Conservation (phyloP, 1,140 invertebrate genomes). For the Penaeus vannamei region DNA sequence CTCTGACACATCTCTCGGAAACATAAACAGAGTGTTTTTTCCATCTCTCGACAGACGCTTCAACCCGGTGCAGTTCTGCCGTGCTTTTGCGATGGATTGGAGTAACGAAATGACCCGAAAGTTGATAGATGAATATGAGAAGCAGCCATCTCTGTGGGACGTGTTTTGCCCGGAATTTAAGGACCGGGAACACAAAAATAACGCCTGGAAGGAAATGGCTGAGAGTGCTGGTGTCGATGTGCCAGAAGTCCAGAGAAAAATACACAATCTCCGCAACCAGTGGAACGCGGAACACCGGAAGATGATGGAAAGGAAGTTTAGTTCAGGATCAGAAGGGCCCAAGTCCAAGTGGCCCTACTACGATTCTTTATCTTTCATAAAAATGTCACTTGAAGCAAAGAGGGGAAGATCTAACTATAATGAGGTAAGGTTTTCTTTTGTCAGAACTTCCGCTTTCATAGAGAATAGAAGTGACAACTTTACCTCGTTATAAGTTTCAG, state of each 20-base stretch:
- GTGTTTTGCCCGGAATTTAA: constrained; percentile 2
- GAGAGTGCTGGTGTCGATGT: too few species aligned
- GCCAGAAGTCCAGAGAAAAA: neutral
- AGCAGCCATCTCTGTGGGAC: neutral
- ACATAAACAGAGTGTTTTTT: too few species aligned
- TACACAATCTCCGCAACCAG: constrained; percentile 23
- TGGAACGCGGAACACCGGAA: constrained; percentile 25
- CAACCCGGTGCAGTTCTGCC: too few species aligned
- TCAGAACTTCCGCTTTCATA: too few species aligned
- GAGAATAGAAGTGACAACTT: too few species aligned
- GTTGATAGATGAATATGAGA: constrained; percentile 7
- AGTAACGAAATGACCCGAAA: constrained; percentile 20
- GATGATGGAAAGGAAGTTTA: neutral
- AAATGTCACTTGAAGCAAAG: neutral
- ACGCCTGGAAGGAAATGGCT: constrained; percentile 7
- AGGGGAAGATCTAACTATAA: too few species aligned
- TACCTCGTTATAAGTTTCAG: too few species aligned
- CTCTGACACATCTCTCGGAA: too few species aligned
- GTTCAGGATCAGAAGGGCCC: neutral
- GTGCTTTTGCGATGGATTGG: neutral
- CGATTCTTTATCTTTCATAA: neutral
- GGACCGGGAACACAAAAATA: constrained; percentile 8
- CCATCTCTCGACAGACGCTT: too few species aligned
- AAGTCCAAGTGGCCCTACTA: constrained; percentile 22
- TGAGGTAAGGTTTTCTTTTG: too few species aligned